Base-by-base conservation (phyloP, 2,113 vertebrate genomes). In the Cyprinodon variegatus region DNA sequence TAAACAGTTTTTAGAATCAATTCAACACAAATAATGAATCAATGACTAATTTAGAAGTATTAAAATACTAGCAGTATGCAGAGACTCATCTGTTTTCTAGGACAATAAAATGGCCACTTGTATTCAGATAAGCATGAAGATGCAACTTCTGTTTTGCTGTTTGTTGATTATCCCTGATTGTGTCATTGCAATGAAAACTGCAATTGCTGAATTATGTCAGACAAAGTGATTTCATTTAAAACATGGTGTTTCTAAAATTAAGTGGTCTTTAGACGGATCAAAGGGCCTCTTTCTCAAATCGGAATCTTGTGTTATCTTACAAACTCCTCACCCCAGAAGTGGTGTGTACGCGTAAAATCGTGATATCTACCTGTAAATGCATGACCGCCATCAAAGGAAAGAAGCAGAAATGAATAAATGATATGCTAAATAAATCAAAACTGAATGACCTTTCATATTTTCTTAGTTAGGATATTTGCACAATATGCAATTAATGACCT, bases 371-470 rank as follows among this genome's bases (percentile, higher is more conserved):
- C 40, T 71, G 78, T 76, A 78, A 68, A 72, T 57, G 62, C 37
- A 36, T 66, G 65, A 61, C 43, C 36, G 40, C 70, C 67, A 67
- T 70, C 70, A 76, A 61, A 75, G 11, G 43, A 81, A 39, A 36
- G 36, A 68, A 12, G 62, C 73, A 76, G 64, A 78, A 76, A 82
- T 79, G 68, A 70, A 76, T 20, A 36, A 72, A 40, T 65, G 61
- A 76, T 65, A 17, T 12, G 59, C 29, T 38, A 72, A 86, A 74
- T 74, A 83, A 86, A 86, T 64, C 1, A 12, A 85, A 84, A 71
- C 29, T n/a, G 39, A 79, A 84, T 61, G 70, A 76, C 64, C 61
- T 82, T 57, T 70, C 50, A 50, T 67, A 66, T 57, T 70, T 70
- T 13, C 60, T 15, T 20, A 13, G 5, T 53, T 6, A 20, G 17